These are phyloP conservation scores for Anastatus disparis DNA, from an alignment of 1,140 invertebrate genomes.

Conservation along the genomic window DNA sequence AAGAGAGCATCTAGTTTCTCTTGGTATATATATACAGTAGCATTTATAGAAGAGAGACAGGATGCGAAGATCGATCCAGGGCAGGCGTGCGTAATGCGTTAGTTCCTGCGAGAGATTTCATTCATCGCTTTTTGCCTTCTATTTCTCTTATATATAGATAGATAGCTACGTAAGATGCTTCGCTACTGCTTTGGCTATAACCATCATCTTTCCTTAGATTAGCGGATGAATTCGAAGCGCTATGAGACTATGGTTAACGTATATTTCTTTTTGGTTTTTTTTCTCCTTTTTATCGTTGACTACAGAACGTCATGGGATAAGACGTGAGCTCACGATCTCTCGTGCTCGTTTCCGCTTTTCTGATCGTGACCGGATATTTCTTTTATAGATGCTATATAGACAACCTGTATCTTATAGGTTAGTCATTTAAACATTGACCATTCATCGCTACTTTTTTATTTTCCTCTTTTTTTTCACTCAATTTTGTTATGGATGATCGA, in stretches of 20 bases:
- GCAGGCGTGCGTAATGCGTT: slow-evolving; percentile 49
- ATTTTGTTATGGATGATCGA: too few species aligned
- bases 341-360: slow-evolving; percentile 24
- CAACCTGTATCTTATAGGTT: too few species aligned
- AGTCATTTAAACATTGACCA: too few species aligned
- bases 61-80: slow-evolving; percentile 21
- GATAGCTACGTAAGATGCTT: too few species aligned
- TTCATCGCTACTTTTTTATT: too few species aligned
- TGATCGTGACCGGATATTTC: slow-evolving; percentile 31
- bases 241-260: slow-evolving; percentile 23
- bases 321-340: background rate
- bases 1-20: background rate
- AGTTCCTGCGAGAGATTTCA: slow-evolving; percentile 56
- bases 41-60: background rate
- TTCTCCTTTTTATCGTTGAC: background rate
- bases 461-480: too few species aligned
- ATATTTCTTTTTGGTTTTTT: too few species aligned
- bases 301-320: slow-evolving; percentile 25
- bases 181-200: too few species aligned
- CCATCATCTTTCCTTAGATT: background rate
- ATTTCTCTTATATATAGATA: too few species aligned
- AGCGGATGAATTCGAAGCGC: slow-evolving; percentile 15
- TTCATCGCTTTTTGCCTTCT: slow-evolving; percentile 60
- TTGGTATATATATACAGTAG: too few species aligned
- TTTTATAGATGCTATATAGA: background rate